Conservation (phyloP, 2,888 invertebrate species). For the Ormyrus thymus region DNA sequence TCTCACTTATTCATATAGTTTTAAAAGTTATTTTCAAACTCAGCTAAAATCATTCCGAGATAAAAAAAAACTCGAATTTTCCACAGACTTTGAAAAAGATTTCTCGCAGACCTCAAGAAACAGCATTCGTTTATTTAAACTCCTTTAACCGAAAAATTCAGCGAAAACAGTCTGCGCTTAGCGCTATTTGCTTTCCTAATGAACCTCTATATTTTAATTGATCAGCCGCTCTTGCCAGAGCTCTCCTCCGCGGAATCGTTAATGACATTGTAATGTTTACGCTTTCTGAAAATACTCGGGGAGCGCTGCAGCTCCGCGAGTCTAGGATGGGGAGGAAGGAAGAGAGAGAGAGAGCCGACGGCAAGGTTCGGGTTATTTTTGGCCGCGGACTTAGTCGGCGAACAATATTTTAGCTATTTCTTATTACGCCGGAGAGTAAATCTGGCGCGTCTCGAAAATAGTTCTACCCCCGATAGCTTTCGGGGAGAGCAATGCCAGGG, state of each 20-base stretch:
- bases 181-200: conserved; percentile 21
- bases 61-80: too few species aligned
- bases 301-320: not conserved
- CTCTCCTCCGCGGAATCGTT: conserved; percentile 18
- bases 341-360: conserved; percentile 10
- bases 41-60: too few species aligned
- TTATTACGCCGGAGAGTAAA: conserved; percentile 60
- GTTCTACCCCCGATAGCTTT: conserved; percentile 36
- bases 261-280: conserved; percentile 53
- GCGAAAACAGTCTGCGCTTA: not conserved
- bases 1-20: not conserved
- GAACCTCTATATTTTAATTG: conserved; percentile 16
- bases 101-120: too few species aligned
- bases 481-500: not conserved
- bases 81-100: too few species aligned
- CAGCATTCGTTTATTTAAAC: too few species aligned
- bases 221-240: not conserved
- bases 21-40: not conserved
- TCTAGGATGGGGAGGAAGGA: conserved; percentile 7
- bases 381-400: conserved; percentile 54
- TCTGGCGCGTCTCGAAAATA: conserved; percentile 63
- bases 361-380: conserved; percentile 61
- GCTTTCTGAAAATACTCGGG: conserved; percentile 40
- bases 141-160: too few species aligned
- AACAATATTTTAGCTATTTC: conserved; percentile 64